Conservation (phyloP, 2,797 vertebrate species). For the Leptodactylus fallax region DNA sequence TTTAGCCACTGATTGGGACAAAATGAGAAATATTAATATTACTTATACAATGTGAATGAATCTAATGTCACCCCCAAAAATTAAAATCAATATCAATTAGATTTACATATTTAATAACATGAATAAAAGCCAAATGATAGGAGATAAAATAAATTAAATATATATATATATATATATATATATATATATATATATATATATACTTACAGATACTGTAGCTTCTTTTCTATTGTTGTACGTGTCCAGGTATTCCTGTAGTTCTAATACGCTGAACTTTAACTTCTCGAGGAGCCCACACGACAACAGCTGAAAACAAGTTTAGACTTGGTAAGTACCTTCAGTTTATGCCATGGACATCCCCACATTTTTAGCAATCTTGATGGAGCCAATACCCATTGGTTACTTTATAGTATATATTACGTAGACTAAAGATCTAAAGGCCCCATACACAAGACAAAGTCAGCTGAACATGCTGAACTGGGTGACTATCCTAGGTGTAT, state of each 20-base stretch:
- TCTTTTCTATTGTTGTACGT: slow-evolving; percentile 95
- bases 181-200: background rate
- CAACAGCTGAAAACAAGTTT: slow-evolving; percentile 82
- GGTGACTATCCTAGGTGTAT: too few relatives aligned
- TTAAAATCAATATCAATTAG: too few relatives aligned
- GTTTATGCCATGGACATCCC: background rate
- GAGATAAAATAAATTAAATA: too few relatives aligned
- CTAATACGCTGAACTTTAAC: slow-evolving; percentile 96
- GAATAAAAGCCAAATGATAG: background rate
- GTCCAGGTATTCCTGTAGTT: slow-evolving; percentile 96
- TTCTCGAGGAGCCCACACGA: slow-evolving; percentile 97
- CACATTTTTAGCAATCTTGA: background rate
- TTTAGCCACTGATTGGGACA: slow-evolving; percentile 87
- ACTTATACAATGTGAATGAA: background rate
- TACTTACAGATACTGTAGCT: slow-evolving; percentile 88
- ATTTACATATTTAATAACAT: background rate
- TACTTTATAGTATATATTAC: background rate
- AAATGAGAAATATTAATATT: slow-evolving; percentile 7
- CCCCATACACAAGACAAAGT: too few relatives aligned
- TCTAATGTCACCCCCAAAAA: background rate
- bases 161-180: too few relatives aligned
- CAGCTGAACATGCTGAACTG: too few relatives aligned
- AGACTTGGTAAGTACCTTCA: background rate
- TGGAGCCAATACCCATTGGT: background rate
- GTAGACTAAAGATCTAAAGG: too few relatives aligned